phyloP scores from a whole-genome alignment of 2,113 vertebrate species.

The Actenoides hombroni region DNA sequence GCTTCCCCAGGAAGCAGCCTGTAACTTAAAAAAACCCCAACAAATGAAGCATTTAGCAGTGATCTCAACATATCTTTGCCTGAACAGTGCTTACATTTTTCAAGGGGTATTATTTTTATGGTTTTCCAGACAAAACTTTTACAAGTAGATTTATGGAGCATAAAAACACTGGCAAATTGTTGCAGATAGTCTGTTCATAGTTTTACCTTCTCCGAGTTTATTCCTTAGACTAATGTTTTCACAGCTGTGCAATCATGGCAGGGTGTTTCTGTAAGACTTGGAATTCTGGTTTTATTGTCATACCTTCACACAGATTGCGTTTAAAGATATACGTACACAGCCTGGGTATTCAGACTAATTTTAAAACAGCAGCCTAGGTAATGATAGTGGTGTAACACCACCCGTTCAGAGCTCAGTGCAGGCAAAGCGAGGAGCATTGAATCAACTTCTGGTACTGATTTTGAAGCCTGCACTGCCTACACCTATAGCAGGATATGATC shows the following conservation, averaged over 20 bases:
- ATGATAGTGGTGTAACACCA: background rate
- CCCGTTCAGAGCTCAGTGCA: background rate
- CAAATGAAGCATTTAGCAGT: background rate
- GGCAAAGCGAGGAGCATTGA: background rate
- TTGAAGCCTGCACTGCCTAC: background rate
- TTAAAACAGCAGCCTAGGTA: background rate
- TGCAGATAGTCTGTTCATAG: slow-evolving; percentile 1
- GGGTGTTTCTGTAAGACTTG: slow-evolving; percentile 15
- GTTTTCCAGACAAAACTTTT: slow-evolving; percentile 28
- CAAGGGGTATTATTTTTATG: slow-evolving; percentile 13
- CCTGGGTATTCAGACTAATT: background rate
- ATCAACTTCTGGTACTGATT: background rate
- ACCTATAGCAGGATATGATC: background rate
- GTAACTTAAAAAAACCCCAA: background rate
- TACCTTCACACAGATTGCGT: background rate
- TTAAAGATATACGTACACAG: slow-evolving; percentile 12
- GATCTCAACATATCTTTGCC: background rate
- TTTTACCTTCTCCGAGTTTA: slow-evolving; percentile 19
- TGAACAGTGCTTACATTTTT: slow-evolving; percentile 7
- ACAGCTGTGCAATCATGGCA: slow-evolving; percentile 4
- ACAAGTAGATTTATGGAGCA: background rate
- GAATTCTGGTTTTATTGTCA: slow-evolving; percentile 13
- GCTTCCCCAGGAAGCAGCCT: background rate
- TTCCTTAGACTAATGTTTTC: slow-evolving; percentile 48
- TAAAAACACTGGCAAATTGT: background rate